Conservation (phyloP, 1,140 invertebrate genomes). For the Drosophila pachea region DNA sequence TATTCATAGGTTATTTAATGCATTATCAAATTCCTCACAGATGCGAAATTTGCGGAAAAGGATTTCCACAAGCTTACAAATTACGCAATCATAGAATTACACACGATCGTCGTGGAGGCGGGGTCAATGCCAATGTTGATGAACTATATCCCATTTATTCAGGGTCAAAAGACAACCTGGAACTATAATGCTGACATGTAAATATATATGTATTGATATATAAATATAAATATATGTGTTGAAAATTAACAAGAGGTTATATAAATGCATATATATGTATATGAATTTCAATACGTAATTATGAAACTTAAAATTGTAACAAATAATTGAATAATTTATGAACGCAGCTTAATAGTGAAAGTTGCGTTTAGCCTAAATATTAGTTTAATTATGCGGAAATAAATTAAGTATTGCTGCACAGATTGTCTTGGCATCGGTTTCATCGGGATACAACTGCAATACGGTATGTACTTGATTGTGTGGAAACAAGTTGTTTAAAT, state of each 20-base stretch:
- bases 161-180: conserved; percentile 48
- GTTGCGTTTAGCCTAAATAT: conserved; percentile 34
- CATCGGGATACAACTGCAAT: conserved; percentile 91
- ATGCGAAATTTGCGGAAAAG: conserved; percentile 75
- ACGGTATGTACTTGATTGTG: conserved; percentile 91
- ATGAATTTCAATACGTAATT: conserved; percentile 52
- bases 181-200: conserved; percentile 41
- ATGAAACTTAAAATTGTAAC: conserved; percentile 58
- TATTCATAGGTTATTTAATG: background rate
- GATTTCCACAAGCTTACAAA: conserved; percentile 71
- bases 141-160: conserved; percentile 44
- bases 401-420: conserved; percentile 91
- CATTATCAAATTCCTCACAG: conserved; percentile 25
- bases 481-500: conserved; percentile 92
- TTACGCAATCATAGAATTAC: conserved; percentile 69
- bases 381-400: conserved; percentile 81
- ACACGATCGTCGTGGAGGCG: conserved; percentile 47
- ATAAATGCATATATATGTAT: conserved; percentile 38
- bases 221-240: conserved; percentile 20
- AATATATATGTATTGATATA: conserved; percentile 18
- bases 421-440: conserved; percentile 92
- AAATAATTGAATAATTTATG: conserved; percentile 47
- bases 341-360: conserved; percentile 28
- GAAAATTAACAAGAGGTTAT: conserved; percentile 17
- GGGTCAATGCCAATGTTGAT: conserved; percentile 30